Evolutionary conservation across 2,797 vertebrate genomes (phyloP).

Genomic region (Xyrichtys novacula): DNA sequence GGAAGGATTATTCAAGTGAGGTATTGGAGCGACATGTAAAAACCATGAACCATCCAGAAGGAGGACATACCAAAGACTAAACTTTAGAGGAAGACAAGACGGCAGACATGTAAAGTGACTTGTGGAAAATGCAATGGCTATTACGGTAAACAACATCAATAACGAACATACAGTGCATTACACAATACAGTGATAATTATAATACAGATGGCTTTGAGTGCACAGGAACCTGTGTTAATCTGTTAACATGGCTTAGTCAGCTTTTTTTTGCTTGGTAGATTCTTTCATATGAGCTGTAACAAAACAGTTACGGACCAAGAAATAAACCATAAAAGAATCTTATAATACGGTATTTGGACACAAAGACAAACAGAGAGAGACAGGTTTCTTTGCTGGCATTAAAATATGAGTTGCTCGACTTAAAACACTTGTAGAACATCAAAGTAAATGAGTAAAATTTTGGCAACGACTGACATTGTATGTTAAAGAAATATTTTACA

Average conservation of each 20-base stretch:
- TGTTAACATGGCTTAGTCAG: constrained; percentile 75
- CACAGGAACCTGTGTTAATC: constrained; percentile 71
- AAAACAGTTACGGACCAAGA: constrained; percentile 48
- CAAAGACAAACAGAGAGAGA: constrained; percentile 20
- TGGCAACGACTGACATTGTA: constrained; percentile 72
- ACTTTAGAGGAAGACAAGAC: constrained; percentile 41
- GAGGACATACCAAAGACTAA: constrained; percentile 52
- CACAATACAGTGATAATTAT: constrained; percentile 67
- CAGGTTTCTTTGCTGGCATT: constrained; percentile 42
- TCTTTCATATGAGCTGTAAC: constrained; percentile 54
- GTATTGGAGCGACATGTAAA: constrained; percentile 71
- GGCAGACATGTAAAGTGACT: constrained; percentile 68
- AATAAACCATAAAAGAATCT: constrained; percentile 14
- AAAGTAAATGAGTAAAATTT: constrained; percentile 52
- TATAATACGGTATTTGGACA: constrained; percentile 17
- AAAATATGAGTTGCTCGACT: constrained; percentile 46
- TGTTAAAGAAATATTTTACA: constrained; percentile 53
- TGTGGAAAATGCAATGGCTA: constrained; percentile 60
- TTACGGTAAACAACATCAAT: constrained; percentile 70
- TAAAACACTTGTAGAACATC: constrained; percentile 35
- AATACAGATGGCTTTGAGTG: constrained; percentile 79
- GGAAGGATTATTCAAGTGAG: constrained; percentile 75
- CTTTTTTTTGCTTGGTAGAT: constrained; percentile 72
- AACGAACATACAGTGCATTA: constrained; percentile 69
- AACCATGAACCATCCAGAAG: constrained; percentile 42